Evolutionary conservation across 1,140 invertebrate genomes (phyloP).

Genomic region (Proales similis): DNA sequence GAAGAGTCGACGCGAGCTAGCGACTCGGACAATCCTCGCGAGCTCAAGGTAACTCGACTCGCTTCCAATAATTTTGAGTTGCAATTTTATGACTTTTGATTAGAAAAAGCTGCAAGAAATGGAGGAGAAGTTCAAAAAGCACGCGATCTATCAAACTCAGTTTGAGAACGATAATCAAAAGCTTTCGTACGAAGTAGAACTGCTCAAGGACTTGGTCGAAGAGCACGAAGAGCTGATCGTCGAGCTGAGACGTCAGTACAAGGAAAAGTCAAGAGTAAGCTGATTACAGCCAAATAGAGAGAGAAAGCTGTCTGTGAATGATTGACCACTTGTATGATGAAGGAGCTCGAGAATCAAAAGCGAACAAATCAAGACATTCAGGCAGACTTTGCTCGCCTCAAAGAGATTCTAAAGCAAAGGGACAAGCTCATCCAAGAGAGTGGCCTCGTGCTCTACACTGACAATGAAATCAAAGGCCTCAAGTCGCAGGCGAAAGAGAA

Average conservation of each 20-base stretch:
- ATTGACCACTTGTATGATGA: not conserved
- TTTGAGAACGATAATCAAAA: slow-evolving; percentile 37
- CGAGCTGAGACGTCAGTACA: slow-evolving; percentile 22
- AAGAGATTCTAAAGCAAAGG: slow-evolving; percentile 29
- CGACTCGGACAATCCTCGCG: slow-evolving; percentile 10
- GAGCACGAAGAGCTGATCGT: slow-evolving; percentile 31
- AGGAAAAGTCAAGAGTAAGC: slow-evolving; percentile 29
- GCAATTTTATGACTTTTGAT: not conserved
- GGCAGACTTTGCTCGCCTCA: slow-evolving; percentile 23
- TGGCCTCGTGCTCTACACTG: slow-evolving; percentile 16
- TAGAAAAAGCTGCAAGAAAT: slow-evolving; percentile 35
- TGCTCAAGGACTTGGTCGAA: slow-evolving; percentile 36
- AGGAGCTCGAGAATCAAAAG: slow-evolving; percentile 37
- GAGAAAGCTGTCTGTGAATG: no score
- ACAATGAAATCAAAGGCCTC: slow-evolving; percentile 14
- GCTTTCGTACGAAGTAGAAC: slow-evolving; percentile 30
- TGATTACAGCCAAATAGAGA: not conserved
- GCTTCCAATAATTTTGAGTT: not conserved
- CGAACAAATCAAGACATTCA: slow-evolving; percentile 20
- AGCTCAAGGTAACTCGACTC: not conserved
- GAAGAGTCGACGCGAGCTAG: not conserved
- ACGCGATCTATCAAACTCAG: slow-evolving; percentile 12
- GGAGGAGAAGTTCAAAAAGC: slow-evolving; percentile 34
- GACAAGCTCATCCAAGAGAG: slow-evolving; percentile 28
- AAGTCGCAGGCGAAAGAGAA: not conserved